Evolutionary conservation across 2,888 invertebrate genomes (phyloP).

Genomic region (Apoda limacodes): DNA sequence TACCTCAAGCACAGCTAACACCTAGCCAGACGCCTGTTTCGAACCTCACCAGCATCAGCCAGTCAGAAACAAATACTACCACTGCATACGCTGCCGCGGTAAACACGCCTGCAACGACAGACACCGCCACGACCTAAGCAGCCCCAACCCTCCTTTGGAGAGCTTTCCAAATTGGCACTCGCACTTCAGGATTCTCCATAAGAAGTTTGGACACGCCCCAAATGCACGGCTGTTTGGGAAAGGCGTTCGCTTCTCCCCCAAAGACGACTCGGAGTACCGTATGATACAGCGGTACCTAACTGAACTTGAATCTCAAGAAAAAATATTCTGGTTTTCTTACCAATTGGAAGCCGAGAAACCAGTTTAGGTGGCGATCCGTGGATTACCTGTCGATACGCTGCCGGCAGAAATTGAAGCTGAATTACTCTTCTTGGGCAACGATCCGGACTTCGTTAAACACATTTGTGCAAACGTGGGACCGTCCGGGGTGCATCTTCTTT

Average conservation of each 20-base stretch:
- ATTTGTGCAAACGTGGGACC: slow-evolving; percentile 6
- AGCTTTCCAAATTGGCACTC: slow-evolving; percentile 5
- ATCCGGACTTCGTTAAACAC: no score
- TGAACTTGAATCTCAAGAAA: no score
- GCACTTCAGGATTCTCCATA: slow-evolving; percentile 4
- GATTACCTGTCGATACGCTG: no score
- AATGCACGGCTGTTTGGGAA: slow-evolving; percentile 5
- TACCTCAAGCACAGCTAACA: no score
- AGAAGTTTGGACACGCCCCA: slow-evolving; percentile 1
- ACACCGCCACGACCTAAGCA: neutral
- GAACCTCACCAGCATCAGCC: no score
- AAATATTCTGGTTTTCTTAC: slow-evolving; percentile 19
- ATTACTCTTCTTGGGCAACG: no score
- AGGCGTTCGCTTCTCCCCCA: slow-evolving; percentile 5
- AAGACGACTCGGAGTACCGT: slow-evolving; percentile 7
- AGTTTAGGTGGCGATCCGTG: slow-evolving; percentile 15
- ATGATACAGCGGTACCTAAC: no score
- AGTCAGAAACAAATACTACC: no score
- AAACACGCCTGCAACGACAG: no score
- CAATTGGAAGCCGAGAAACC: slow-evolving; percentile 10
- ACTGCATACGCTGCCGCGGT: no score
- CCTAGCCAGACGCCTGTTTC: no score
- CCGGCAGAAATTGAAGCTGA: slow-evolving; percentile 5
- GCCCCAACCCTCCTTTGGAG: slow-evolving; percentile 8
- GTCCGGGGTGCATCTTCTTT: slow-evolving; percentile 12